A percentile compares a stretch with the other conserved stretches of the same genome.
Conservation (phyloP, 37 sponge, comb jelly and placozoan genomes). For the Diacarnus erythraeanus region DNA sequence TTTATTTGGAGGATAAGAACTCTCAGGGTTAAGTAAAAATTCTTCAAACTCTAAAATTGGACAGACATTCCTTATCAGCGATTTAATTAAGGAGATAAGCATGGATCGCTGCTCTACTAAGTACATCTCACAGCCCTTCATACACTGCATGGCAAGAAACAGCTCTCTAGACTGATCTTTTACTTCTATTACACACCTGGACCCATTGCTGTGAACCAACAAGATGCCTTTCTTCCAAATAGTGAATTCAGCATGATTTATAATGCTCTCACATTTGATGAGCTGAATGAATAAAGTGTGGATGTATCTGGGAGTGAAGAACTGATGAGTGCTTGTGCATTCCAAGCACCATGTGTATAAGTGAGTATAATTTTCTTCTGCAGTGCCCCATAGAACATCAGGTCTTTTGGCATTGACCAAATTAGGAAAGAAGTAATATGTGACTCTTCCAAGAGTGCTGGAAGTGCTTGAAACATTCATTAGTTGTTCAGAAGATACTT, state of each 20-base stretch:
- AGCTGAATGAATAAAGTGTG: neutral
- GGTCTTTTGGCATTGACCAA: neutral
- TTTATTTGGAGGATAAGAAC: neutral
- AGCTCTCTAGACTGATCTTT: neutral
- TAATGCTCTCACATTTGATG: neutral
- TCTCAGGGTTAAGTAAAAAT: neutral
- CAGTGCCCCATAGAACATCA: neutral
- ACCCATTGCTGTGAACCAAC: neutral
- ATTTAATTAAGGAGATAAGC: neutral
- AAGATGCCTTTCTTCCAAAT: conserved; percentile 8
- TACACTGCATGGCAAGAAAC: neutral
- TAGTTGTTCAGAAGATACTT: neutral
- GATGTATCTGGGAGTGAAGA: neutral
- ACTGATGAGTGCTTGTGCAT: neutral
- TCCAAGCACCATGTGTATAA: neutral
- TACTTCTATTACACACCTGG: neutral
- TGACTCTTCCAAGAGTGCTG: neutral
- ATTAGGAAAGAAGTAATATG: conserved; percentile 4
- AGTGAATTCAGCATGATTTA: neutral
- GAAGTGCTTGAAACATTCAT: neutral
- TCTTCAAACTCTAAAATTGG: neutral
- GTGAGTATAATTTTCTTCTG: neutral
- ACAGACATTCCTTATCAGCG: neutral
- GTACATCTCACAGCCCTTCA: neutral
- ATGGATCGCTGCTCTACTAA: neutral